These are phyloP conservation scores for Melanotaenia pygmaea DNA, from an alignment of 2,797 vertebrate genomes.

Conservation along the genomic window DNA sequence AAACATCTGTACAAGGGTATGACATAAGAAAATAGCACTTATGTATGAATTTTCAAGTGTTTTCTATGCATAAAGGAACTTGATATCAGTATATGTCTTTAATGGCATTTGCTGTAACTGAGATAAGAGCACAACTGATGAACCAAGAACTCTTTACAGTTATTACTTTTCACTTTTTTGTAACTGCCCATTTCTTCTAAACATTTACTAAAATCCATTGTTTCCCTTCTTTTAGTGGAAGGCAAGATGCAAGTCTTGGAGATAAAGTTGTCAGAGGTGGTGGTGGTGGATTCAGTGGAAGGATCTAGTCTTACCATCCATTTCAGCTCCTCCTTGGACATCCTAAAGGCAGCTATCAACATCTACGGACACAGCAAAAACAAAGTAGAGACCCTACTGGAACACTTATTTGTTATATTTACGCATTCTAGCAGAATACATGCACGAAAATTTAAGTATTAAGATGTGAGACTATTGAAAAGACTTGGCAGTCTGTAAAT, in stretches of 20 bases:
- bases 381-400: slow-evolving; percentile 78
- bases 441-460: background rate
- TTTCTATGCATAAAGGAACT: background rate
- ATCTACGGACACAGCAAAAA: slow-evolving; percentile 87
- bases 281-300: slow-evolving; percentile 80
- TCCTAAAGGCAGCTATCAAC: slow-evolving; percentile 78
- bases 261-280: slow-evolving; percentile 81
- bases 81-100: background rate
- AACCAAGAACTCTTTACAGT: background rate
- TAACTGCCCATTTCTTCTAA: background rate
- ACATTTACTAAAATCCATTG: background rate
- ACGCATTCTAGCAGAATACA: slow-evolving; percentile 3
- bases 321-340: slow-evolving; percentile 91
- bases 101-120: background rate
- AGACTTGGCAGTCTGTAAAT: slow-evolving; percentile 4
- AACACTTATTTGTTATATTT: background rate
- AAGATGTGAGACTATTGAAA: slow-evolving; percentile 1
- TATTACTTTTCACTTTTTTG: slow-evolving; percentile 1
- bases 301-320: slow-evolving; percentile 85
- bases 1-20: background rate
- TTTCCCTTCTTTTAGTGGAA: slow-evolving; percentile 69
- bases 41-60: background rate
- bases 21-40: background rate
- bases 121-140: background rate
- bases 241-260: slow-evolving; percentile 83